A percentile compares a stretch with the other conserved stretches of the same genome.
These are phyloP conservation scores for Erynnis tages DNA, from an alignment of 2,888 invertebrate species.

Conservation along the genomic window DNA sequence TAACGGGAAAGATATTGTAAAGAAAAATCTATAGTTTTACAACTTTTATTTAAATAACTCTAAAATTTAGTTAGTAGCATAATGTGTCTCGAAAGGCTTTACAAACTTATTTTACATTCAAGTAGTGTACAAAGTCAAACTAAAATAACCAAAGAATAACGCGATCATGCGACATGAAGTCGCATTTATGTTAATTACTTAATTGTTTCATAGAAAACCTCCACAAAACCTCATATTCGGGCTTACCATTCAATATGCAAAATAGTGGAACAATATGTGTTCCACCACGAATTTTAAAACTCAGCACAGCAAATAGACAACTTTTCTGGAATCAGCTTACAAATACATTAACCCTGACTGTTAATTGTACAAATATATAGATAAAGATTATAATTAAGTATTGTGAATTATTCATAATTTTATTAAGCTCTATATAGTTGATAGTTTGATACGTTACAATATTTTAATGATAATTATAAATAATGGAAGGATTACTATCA, in stretches of 20 bases:
- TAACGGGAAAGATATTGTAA: neutral
- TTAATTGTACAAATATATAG: slow-evolving; percentile 5
- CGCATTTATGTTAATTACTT: slow-evolving; percentile 8
- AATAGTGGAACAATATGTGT: neutral
- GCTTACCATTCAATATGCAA: slow-evolving; percentile 1
- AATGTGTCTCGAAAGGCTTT: slow-evolving; percentile 2
- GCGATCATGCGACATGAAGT: neutral
- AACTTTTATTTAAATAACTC: slow-evolving; percentile 15
- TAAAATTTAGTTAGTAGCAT: slow-evolving; percentile 24
- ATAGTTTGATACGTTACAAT: too few relatives aligned
- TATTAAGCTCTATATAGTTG: too few relatives aligned
- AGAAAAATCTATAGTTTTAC: neutral
- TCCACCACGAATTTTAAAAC: neutral
- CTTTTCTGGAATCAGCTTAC: neutral
- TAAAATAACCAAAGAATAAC: slow-evolving; percentile 8
- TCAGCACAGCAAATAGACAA: neutral
- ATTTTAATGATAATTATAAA: too few relatives aligned
- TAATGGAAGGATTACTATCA: too few relatives aligned
- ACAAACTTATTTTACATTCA: slow-evolving; percentile 14
- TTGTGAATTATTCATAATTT: neutral
- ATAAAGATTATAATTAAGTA: neutral
- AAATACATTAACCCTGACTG: slow-evolving; percentile 8
- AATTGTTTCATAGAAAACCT: slow-evolving; percentile 18
- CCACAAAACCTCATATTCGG: slow-evolving; percentile 6
- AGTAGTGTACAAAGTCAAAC: neutral